Evolutionary conservation across 2,888 invertebrate genomes (phyloP).

Genomic region (Pollenia labialis): DNA sequence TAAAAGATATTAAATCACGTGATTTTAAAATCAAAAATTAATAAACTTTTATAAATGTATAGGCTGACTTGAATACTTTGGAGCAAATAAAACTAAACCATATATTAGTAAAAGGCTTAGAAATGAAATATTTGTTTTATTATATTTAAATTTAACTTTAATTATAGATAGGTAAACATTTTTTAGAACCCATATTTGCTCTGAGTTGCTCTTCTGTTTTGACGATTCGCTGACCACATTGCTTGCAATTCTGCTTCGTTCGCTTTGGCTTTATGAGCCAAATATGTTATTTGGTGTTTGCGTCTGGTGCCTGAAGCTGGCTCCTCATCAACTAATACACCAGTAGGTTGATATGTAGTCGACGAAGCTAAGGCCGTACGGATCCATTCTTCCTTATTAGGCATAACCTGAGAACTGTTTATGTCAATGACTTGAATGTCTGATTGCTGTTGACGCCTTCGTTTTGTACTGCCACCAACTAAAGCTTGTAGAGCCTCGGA

Average conservation of each 20-base stretch:
- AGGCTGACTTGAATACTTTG: too few relatives aligned
- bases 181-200: constrained; percentile 96
- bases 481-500: constrained; percentile 86
- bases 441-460: constrained; percentile 82
- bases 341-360: constrained; percentile 85
- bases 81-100: too few relatives aligned
- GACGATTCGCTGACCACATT: constrained; percentile 95
- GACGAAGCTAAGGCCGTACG: constrained; percentile 91
- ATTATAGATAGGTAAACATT: not conserved
- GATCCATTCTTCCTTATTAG: constrained; percentile 92
- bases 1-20: too few relatives aligned
- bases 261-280: constrained; percentile 96
- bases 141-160: too few relatives aligned
- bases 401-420: constrained; percentile 91
- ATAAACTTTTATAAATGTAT: too few relatives aligned
- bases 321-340: constrained; percentile 84
- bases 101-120: too few relatives aligned
- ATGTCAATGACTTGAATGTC: constrained; percentile 92
- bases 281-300: constrained; percentile 98
- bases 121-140: too few relatives aligned
- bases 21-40: too few relatives aligned
- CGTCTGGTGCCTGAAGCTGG: constrained; percentile 88
- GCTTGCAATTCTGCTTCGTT: constrained; percentile 97
- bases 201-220: constrained; percentile 94
- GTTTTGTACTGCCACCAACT: constrained; percentile 87